Percentiles rank a stretch among this genome's conserved stretches.
These are phyloP conservation scores for Ceyx margarethae DNA, from an alignment of 2,113 vertebrate species.

Conservation along the genomic window DNA sequence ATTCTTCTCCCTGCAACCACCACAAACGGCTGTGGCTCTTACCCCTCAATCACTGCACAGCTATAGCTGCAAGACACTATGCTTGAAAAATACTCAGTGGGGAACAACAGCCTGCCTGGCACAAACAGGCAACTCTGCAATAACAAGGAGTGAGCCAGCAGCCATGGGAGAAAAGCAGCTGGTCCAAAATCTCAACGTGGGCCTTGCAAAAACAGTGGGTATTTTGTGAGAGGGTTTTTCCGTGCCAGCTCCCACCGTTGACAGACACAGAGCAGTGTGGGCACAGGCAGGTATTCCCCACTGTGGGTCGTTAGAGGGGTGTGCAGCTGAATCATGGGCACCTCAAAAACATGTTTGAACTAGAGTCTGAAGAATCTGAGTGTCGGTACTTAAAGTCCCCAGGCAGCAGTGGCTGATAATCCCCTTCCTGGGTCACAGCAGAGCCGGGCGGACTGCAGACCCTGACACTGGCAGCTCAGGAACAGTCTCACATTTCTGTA, in stretches of 20 bases:
- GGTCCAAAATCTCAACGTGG: background rate
- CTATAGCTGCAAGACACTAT: background rate
- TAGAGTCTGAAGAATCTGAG: background rate
- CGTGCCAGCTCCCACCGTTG: background rate
- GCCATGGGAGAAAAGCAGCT: background rate
- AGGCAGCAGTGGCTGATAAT: background rate
- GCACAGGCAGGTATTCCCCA: constrained; percentile 25
- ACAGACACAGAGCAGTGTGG: background rate
- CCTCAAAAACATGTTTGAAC: background rate
- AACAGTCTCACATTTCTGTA: background rate
- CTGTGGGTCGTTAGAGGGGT: accelerated
- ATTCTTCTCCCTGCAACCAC: background rate
- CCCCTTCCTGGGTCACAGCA: background rate
- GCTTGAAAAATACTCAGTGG: background rate
- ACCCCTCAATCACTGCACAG: background rate
- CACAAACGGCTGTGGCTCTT: background rate
- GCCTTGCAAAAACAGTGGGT: background rate
- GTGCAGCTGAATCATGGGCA: background rate
- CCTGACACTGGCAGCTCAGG: background rate
- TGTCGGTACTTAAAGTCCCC: background rate
- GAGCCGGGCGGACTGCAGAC: background rate
- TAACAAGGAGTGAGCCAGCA: background rate
- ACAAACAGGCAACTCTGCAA: background rate
- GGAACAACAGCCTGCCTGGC: constrained; percentile 33
- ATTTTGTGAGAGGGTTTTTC: background rate